phyloP scores from a whole-genome alignment of 2,113 vertebrate species.

The Epinephelus cyanopodus region DNA sequence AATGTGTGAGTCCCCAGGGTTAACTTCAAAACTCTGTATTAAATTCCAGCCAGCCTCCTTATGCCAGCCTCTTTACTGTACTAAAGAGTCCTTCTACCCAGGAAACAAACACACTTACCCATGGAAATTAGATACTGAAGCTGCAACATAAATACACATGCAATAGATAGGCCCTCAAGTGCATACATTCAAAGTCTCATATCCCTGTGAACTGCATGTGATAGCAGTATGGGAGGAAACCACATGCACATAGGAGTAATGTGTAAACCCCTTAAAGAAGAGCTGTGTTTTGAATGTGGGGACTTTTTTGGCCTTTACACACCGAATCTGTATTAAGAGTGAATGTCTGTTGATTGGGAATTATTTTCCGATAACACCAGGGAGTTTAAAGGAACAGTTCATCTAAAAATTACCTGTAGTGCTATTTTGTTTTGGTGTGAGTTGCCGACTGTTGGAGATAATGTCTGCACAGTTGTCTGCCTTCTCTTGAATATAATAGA shows the following conservation, averaged over 20 bases:
- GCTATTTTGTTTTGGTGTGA: too few relatives aligned
- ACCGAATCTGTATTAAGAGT: neutral
- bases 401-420: too few relatives aligned
- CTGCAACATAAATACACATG: neutral
- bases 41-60: constrained; percentile 28
- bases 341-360: neutral
- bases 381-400: neutral
- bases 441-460: too few relatives aligned
- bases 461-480: too few relatives aligned
- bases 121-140: constrained; percentile 26
- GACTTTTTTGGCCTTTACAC: neutral
- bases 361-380: neutral
- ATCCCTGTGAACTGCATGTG: neutral
- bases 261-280: neutral
- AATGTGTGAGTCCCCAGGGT: constrained; percentile 67
- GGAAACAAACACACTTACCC: constrained; percentile 11
- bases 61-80: constrained; percentile 40
- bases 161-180: neutral
- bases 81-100: constrained; percentile 17
- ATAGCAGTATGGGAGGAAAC: neutral
- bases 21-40: constrained; percentile 57
- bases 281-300: neutral
- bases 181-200: neutral
- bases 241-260: neutral
- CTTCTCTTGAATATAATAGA: too few relatives aligned